A percentile compares a stretch with the other conserved stretches of the same genome.
These are phyloP conservation scores for Peromyscus eremicus DNA, from an alignment of 2,797 vertebrate species.

Conservation along the genomic window DNA sequence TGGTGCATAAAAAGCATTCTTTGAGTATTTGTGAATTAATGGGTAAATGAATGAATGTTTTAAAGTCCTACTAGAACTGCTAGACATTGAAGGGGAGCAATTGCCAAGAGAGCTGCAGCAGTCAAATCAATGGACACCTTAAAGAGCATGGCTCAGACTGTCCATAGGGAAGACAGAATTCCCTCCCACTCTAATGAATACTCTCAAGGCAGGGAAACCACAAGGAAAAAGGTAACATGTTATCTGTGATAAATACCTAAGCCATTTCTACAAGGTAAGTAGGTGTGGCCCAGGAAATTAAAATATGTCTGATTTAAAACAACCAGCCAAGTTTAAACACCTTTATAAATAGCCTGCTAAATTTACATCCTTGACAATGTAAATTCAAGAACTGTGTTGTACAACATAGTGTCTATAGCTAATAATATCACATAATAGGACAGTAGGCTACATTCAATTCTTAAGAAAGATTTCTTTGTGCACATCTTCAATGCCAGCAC, in stretches of 20 bases:
- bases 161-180: neutral
- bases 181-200: neutral
- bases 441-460: neutral
- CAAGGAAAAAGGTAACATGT: neutral
- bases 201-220: neutral
- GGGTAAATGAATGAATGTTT: neutral
- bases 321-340: constrained; percentile 7
- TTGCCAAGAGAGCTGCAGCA: neutral
- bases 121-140: neutral
- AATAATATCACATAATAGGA: neutral
- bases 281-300: neutral
- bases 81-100: neutral
- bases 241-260: neutral
- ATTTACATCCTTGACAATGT: constrained; percentile 19
- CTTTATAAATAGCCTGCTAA: neutral
- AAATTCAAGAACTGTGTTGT: neutral
- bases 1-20: constrained; percentile 15
- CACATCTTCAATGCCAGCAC: neutral
- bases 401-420: neutral
- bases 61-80: neutral
- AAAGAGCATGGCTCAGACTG: neutral
- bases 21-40: neutral
- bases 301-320: constrained; percentile 29
- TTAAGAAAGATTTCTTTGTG: neutral
- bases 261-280: neutral